phyloP scores from a whole-genome alignment of 30 jellyfish, hydroid and myxozoan species.

The Catostylus mosaicus region DNA sequence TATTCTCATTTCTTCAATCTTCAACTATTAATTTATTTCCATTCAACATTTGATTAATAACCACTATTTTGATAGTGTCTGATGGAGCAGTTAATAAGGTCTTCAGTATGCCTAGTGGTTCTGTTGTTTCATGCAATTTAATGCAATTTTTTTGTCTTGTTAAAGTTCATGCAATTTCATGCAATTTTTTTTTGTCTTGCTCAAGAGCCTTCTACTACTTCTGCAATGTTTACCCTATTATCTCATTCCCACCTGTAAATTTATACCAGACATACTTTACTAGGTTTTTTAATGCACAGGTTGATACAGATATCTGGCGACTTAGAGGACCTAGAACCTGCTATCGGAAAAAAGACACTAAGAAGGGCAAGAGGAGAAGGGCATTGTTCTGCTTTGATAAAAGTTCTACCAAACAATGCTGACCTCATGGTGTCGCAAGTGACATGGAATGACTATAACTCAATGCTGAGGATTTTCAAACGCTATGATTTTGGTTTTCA shows the following conservation, averaged over 20 bases:
- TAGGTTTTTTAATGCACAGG: constrained; percentile 30
- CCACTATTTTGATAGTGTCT: not conserved
- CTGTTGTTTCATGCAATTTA: no score
- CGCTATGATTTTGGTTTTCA: constrained; percentile 70
- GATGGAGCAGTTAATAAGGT: no score
- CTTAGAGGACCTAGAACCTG: constrained; percentile 79
- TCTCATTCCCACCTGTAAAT: not conserved
- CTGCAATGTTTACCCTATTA: no score
- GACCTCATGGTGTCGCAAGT: constrained; percentile 94
- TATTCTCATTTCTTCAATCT: no score
- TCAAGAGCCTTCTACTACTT: no score
- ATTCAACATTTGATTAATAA: not conserved
- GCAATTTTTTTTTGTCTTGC: no score
- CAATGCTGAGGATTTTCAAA: constrained; percentile 86
- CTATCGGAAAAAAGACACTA: constrained; percentile 66
- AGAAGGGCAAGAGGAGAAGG: constrained; percentile 86
- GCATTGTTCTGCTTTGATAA: constrained; percentile 89
- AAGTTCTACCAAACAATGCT: constrained; percentile 75
- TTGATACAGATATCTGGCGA: constrained; percentile 81
- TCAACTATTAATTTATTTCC: not conserved
- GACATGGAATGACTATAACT: constrained; percentile 89
- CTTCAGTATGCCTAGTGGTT: no score
- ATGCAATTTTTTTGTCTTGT: no score
- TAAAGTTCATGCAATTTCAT: no score
- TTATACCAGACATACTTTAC: not conserved